Percentiles rank a stretch among this genome's conserved stretches.
Evolutionary conservation across 2,888 invertebrate species (phyloP).

Genomic region (Lepeophtheirus nordmannii): DNA sequence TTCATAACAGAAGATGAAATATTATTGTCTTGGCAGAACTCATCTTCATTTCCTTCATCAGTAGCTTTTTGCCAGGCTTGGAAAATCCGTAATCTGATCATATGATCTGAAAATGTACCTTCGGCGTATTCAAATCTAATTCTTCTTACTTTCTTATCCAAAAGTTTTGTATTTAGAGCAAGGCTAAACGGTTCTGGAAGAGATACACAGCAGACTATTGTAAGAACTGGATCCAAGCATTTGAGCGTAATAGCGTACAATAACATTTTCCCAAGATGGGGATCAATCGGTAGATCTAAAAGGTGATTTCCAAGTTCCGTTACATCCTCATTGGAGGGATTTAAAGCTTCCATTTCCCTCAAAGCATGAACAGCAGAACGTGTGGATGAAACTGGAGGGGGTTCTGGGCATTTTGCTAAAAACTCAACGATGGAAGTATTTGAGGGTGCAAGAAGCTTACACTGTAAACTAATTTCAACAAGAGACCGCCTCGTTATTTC

Average conservation of each 20-base stretch:
- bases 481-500: conserved; percentile 73
- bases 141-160: conserved; percentile 45
- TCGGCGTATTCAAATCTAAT: conserved; percentile 53
- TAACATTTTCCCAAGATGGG: conserved; percentile 77
- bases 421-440: conserved; percentile 52
- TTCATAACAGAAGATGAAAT: conserved; percentile 71
- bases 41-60: conserved; percentile 45
- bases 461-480: conserved; percentile 72
- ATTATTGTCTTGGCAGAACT: conserved; percentile 58
- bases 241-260: conserved; percentile 73
- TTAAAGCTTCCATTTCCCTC: conserved; percentile 68
- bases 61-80: conserved; percentile 41
- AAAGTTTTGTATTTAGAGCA: conserved; percentile 42
- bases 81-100: conserved; percentile 64
- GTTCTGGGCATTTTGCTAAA: conserved; percentile 64
- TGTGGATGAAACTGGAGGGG: conserved; percentile 61
- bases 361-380: conserved; percentile 50
- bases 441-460: conserved; percentile 59
- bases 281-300: conserved; percentile 79
- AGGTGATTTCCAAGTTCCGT: conserved; percentile 75
- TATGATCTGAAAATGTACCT: conserved; percentile 71
- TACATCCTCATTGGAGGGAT: conserved; percentile 51
- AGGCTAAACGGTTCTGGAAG: conserved; percentile 53
- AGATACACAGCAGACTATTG: conserved; percentile 44
- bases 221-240: conserved; percentile 79